A percentile compares a stretch with the other conserved stretches of the same genome.
Evolutionary conservation across 1,140 invertebrate genomes (phyloP).

Genomic region (Gonatopus flavifemur): DNA sequence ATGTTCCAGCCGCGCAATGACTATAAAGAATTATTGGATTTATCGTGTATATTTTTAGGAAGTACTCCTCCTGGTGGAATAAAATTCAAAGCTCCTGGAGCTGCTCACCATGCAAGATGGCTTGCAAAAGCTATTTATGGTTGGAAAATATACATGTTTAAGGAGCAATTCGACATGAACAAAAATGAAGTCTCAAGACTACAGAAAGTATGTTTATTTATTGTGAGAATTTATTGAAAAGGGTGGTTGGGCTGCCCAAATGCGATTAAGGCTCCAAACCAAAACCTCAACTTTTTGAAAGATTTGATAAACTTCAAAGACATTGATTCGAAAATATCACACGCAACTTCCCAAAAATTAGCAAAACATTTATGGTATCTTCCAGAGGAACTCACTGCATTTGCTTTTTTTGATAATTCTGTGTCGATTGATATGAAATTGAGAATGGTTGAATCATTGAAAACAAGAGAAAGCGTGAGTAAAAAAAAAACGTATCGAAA

Average conservation of each 20-base stretch:
- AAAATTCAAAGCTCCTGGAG: slow-evolving; percentile 24
- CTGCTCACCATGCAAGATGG: slow-evolving; percentile 40
- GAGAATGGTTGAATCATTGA: not conserved
- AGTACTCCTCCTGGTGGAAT: not conserved
- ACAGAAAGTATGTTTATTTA: slow-evolving; percentile 34
- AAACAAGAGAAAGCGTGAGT: not conserved
- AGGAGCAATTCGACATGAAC: slow-evolving; percentile 30
- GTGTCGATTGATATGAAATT: not conserved
- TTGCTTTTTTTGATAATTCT: slow-evolving; percentile 5
- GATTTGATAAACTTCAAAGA: slow-evolving; percentile 1
- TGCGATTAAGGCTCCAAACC: slow-evolving; percentile 22
- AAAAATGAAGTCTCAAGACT: slow-evolving; percentile 29
- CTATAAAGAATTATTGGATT: slow-evolving; percentile 30
- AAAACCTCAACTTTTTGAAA: slow-evolving; percentile 21
- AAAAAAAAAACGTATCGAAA: not conserved
- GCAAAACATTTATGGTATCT: slow-evolving; percentile 3
- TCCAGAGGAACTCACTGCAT: slow-evolving; percentile 3
- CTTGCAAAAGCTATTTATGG: slow-evolving; percentile 44
- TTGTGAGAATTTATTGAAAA: slow-evolving; percentile 30
- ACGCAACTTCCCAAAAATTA: not conserved
- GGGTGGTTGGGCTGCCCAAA: slow-evolving; percentile 29
- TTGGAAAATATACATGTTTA: slow-evolving; percentile 43
- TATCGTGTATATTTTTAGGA: slow-evolving; percentile 30
- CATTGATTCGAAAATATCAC: not conserved
- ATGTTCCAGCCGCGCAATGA: slow-evolving; percentile 24